Percentiles rank a stretch among this genome's conserved stretches.
These are phyloP conservation scores for Tholera decimalis DNA, from an alignment of 2,888 invertebrate genomes.

Conservation along the genomic window DNA sequence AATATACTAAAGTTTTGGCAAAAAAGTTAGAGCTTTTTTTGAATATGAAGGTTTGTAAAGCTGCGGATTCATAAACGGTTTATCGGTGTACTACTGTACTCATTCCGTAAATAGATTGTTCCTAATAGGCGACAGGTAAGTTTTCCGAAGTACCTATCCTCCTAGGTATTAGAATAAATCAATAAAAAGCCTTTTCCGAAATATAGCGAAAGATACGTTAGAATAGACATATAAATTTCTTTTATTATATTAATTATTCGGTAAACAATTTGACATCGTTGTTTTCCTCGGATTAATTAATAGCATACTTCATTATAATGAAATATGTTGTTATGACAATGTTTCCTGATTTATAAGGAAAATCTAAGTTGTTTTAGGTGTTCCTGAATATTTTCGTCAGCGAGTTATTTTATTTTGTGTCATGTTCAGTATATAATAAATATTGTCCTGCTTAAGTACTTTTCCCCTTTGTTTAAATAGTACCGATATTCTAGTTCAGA, in stretches of 20 bases:
- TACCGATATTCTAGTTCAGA: neutral
- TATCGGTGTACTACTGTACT: neutral
- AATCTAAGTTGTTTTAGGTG: neutral
- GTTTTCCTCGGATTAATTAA: neutral
- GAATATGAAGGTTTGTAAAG: neutral
- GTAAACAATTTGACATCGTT: neutral
- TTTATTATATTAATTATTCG: too few relatives aligned
- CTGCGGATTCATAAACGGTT: neutral
- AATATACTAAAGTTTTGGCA: conserved; percentile 22
- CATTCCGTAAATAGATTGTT: neutral
- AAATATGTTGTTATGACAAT: neutral
- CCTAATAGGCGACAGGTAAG: neutral
- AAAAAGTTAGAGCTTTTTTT: conserved; percentile 19
- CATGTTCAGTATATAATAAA: neutral
- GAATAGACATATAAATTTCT: too few relatives aligned
- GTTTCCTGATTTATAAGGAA: neutral
- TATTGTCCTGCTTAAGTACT: neutral
- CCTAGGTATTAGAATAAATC: neutral
- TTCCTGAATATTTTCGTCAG: neutral
- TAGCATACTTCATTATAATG: neutral
- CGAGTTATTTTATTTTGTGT: neutral
- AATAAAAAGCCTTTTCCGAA: neutral
- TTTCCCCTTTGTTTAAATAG: neutral
- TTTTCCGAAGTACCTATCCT: neutral
- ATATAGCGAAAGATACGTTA: neutral